Evolutionary conservation across 2,797 vertebrate species (phyloP).

Genomic region (Lepilemur ruficaudatus): DNA sequence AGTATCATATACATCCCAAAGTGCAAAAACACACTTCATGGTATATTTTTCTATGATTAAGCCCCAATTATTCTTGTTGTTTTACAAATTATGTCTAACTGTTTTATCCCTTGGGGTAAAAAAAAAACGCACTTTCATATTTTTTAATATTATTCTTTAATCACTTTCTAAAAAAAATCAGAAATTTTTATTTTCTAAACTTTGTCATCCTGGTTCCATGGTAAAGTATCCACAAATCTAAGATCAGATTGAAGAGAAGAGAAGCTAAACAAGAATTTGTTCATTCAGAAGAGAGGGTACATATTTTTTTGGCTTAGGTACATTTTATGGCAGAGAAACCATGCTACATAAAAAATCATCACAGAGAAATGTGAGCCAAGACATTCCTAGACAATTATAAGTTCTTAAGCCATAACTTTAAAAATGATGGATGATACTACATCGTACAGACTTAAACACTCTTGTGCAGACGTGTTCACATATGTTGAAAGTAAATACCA

Average conservation of each 20-base stretch:
- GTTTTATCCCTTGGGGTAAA: background rate
- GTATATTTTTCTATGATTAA: background rate
- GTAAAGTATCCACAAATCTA: background rate
- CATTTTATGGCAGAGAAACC: background rate
- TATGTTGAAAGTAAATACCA: slow-evolving; percentile 4
- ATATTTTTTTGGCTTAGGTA: background rate
- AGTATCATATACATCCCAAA: background rate
- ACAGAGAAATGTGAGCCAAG: background rate
- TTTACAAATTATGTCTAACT: background rate
- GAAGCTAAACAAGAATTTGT: background rate
- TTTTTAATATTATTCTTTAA: slow-evolving; percentile 5
- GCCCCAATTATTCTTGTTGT: background rate
- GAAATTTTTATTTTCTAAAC: background rate
- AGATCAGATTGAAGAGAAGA: background rate
- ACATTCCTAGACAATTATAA: slow-evolving; percentile 13
- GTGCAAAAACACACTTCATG: background rate
- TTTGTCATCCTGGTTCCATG: background rate
- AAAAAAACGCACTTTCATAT: background rate
- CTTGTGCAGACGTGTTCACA: background rate
- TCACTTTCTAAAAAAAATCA: background rate
- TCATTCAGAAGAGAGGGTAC: background rate
- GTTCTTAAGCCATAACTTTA: background rate
- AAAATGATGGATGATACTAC: background rate
- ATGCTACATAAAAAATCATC: background rate
- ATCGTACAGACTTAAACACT: background rate